Conservation (phyloP, 2,113 vertebrate species). For the Cephalopterus ornatus region DNA sequence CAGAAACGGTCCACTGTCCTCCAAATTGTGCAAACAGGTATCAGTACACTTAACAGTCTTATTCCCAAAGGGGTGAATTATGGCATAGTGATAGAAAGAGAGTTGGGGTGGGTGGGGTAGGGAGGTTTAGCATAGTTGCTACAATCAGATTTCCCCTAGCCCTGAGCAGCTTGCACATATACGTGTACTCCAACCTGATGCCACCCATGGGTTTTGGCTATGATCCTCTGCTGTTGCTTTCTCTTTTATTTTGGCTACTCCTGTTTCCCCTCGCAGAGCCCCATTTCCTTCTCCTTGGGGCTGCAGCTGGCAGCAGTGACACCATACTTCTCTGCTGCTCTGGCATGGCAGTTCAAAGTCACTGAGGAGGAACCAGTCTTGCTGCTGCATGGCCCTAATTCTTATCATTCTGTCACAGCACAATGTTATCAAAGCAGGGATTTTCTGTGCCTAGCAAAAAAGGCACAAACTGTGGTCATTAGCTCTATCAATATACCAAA, state of each 20-base stretch:
- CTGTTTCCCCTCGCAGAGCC: neutral
- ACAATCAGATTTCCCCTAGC: neutral
- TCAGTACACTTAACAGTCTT: neutral
- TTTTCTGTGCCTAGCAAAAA: constrained; percentile 47
- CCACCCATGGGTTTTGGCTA: neutral
- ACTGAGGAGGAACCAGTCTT: neutral
- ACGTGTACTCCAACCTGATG: accelerated
- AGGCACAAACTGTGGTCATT: neutral
- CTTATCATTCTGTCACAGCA: neutral
- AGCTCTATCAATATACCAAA: constrained; percentile 11
- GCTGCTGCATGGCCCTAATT: neutral
- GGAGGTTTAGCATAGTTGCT: neutral
- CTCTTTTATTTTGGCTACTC: neutral
- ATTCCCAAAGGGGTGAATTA: neutral
- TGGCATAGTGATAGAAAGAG: neutral
- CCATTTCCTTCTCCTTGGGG: neutral
- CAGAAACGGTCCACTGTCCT: neutral
- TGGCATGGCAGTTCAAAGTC: neutral
- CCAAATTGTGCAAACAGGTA: neutral
- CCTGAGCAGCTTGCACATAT: neutral
- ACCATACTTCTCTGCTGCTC: neutral
- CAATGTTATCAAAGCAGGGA: constrained; percentile 43
- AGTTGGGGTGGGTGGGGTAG: neutral
- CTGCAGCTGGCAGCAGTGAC: neutral
- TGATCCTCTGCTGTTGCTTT: neutral